phyloP scores from a whole-genome alignment of 2,888 invertebrate species.

The Furcula furcula region DNA sequence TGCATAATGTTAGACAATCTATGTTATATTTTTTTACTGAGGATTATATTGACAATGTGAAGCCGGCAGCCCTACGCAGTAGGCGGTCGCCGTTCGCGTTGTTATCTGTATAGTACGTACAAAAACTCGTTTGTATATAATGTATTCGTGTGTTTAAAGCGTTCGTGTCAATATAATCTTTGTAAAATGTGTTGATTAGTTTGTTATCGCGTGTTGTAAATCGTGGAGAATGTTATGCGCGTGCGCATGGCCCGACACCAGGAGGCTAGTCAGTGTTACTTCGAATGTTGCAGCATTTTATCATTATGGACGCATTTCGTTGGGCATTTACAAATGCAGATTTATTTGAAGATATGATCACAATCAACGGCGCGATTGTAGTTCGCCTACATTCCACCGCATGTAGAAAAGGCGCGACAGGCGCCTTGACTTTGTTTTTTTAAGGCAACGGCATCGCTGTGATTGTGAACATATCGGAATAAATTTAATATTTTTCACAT shows the following conservation, averaged over 20 bases:
- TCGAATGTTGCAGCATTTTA: conserved; percentile 40
- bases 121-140: neutral
- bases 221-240: conserved; percentile 32
- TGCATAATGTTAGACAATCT: conserved; percentile 52
- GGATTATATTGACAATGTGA: conserved; percentile 26
- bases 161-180: conserved; percentile 30
- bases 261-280: conserved; percentile 46
- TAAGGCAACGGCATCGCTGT: too few species aligned
- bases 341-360: conserved; percentile 1
- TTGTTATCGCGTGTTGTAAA: conserved; percentile 46
- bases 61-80: conserved; percentile 1
- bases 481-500: conserved; percentile 18
- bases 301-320: conserved; percentile 53
- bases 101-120: neutral
- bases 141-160: conserved; percentile 1
- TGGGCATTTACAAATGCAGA: conserved; percentile 51
- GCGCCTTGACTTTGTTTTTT: too few species aligned
- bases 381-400: neutral
- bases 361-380: neutral
- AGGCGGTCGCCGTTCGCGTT: neutral
- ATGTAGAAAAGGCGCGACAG: neutral
- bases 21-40: conserved; percentile 34
- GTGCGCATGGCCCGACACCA: conserved; percentile 17
- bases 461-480: conserved; percentile 1
- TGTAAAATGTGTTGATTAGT: conserved; percentile 63